Percentiles rank a stretch among this genome's conserved stretches.
These are phyloP conservation scores for Cossypha polioptera DNA, from an alignment of 2,797 vertebrate species.

Conservation along the genomic window DNA sequence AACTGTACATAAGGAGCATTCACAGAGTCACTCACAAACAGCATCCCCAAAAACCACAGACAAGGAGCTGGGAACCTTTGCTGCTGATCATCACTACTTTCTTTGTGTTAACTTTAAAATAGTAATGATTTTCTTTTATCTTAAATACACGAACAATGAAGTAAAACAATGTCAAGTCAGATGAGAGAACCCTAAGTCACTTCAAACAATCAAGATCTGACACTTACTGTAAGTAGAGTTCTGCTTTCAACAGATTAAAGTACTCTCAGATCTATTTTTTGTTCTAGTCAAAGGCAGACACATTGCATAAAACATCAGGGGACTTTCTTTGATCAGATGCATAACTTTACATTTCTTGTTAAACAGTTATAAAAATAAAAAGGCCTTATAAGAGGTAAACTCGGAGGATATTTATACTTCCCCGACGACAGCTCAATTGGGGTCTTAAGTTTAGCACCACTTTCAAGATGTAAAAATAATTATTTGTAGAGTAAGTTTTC, in stretches of 20 bases:
- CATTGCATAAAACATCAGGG: slow-evolving; percentile 46
- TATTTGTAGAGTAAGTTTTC: not conserved
- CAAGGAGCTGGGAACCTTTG: not conserved
- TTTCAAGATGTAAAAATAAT: slow-evolving; percentile 3
- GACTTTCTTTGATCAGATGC: slow-evolving; percentile 51
- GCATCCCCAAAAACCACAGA: not conserved
- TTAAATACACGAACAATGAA: slow-evolving; percentile 7
- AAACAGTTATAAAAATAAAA: slow-evolving; percentile 52
- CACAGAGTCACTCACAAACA: not conserved
- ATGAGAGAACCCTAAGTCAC: not conserved
- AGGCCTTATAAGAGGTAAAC: not conserved
- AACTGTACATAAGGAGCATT: not conserved
- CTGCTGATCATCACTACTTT: not conserved
- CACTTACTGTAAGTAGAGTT: slow-evolving; percentile 4
- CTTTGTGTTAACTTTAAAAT: slow-evolving; percentile 48
- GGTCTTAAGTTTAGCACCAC: not conserved
- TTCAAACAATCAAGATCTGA: slow-evolving; percentile 47
- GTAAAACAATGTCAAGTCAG: slow-evolving; percentile 50
- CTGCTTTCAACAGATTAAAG: slow-evolving; percentile 60
- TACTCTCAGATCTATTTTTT: slow-evolving; percentile 64
- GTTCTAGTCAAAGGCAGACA: slow-evolving; percentile 46
- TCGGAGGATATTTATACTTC: slow-evolving; percentile 13
- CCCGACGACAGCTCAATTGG: not conserved
- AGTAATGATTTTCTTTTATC: slow-evolving; percentile 33
- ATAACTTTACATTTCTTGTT: slow-evolving; percentile 29